Evolutionary conservation across 2,888 invertebrate genomes (phyloP).

Genomic region (Eupithecia subumbrata): DNA sequence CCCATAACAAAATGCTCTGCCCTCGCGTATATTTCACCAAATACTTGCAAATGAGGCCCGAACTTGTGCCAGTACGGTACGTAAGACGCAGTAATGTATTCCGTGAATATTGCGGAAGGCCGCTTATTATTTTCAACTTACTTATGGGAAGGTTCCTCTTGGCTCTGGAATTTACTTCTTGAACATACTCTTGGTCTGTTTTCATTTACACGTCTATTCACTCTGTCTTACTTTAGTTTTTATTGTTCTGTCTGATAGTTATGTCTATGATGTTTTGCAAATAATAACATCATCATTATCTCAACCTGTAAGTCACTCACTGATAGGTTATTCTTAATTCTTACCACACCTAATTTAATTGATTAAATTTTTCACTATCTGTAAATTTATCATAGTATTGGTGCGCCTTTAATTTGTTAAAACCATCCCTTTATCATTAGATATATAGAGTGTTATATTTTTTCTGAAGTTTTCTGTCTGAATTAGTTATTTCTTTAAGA

Average conservation of each 20-base stretch:
- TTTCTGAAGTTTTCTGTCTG: no score
- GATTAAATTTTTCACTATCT: not conserved
- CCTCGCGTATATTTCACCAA: slow-evolving; percentile 20
- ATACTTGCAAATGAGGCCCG: slow-evolving; percentile 32
- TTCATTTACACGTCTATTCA: not conserved
- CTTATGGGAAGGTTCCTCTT: slow-evolving; percentile 51
- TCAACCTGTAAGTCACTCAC: not conserved
- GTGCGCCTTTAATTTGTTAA: no score
- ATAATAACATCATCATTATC: not conserved
- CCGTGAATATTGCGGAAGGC: slow-evolving; percentile 78
- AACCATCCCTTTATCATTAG: no score
- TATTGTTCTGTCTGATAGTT: not conserved
- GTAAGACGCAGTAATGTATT: slow-evolving; percentile 66
- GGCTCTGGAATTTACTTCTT: slow-evolving; percentile 22
- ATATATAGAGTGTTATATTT: no score
- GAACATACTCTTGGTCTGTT: not conserved
- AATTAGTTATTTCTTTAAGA: no score
- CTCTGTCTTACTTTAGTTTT: not conserved
- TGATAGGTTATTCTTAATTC: not conserved
- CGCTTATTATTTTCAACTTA: slow-evolving; percentile 81
- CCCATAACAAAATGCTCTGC: slow-evolving; percentile 17
- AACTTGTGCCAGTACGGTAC: slow-evolving; percentile 34
- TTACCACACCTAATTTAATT: no score
- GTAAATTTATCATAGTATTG: not conserved
- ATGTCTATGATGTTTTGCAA: not conserved